Percentiles rank a stretch among this genome's conserved stretches.
phyloP scores from a whole-genome alignment of 1,140 invertebrate genomes.

The Coenobita brevimanus region DNA sequence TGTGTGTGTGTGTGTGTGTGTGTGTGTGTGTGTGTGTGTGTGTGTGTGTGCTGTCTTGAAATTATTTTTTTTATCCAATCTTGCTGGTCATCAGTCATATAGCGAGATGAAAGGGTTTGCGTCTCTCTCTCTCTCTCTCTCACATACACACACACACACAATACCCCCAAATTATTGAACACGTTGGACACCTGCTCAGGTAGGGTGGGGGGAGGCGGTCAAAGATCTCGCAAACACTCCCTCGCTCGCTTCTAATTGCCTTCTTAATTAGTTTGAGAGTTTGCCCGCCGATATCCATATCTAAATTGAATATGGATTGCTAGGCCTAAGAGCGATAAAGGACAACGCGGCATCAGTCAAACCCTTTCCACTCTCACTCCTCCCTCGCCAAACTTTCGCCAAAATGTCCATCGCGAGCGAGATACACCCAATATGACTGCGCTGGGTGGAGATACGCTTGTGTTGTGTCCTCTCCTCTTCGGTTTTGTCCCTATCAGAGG shows the following conservation, averaged over 20 bases:
- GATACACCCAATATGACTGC: constrained; percentile 5
- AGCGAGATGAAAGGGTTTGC: too few species aligned
- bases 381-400: constrained; percentile 6
- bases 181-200: constrained; percentile 14
- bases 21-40: too few species aligned
- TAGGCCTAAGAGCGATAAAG: constrained; percentile 40
- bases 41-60: too few species aligned
- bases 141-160: too few species aligned
- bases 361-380: neutral
- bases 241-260: constrained; percentile 48
- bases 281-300: constrained; percentile 52
- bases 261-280: constrained; percentile 57
- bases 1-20: too few species aligned
- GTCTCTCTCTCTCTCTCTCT: too few species aligned
- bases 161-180: constrained; percentile 30
- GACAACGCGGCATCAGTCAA: neutral
- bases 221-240: constrained; percentile 22
- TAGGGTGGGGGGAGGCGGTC: too few species aligned
- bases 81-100: too few species aligned
- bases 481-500: neutral
- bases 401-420: constrained; percentile 21
- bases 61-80: too few species aligned
- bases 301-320: constrained; percentile 58
- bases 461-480: neutral
- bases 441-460: constrained; percentile 6